Evolutionary conservation across 2,888 invertebrate species (phyloP).

Genomic region (Eupithecia inturbata): DNA sequence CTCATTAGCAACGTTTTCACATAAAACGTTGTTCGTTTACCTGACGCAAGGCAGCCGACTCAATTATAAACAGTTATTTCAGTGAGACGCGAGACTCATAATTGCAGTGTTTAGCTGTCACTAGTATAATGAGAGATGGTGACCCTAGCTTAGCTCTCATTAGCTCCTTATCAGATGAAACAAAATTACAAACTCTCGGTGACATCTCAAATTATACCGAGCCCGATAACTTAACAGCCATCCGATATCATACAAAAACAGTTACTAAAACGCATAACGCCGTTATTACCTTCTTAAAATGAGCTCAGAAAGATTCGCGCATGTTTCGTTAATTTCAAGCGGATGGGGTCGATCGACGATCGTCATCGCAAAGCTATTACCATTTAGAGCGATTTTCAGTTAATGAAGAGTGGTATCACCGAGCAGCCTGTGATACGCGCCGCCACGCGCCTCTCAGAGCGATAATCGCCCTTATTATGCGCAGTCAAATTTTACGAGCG

Average conservation of each 20-base stretch:
- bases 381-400: constrained; percentile 80
- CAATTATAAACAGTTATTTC: constrained; percentile 80
- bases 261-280: constrained; percentile 66
- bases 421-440: constrained; percentile 60
- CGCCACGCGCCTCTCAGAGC: constrained; percentile 67
- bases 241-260: constrained; percentile 63
- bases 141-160: constrained; percentile 63
- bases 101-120: constrained; percentile 76
- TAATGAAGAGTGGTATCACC: constrained; percentile 74
- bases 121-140: constrained; percentile 71
- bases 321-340: constrained; percentile 62
- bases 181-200: constrained; percentile 44
- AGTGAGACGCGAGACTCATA: constrained; percentile 70
- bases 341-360: constrained; percentile 60
- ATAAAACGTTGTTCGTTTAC: constrained; percentile 74
- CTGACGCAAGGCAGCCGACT: constrained; percentile 66
- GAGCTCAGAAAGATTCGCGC: constrained; percentile 71
- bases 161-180: constrained; percentile 51
- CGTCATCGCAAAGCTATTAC: constrained; percentile 67
- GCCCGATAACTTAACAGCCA: constrained; percentile 52
- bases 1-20: constrained; percentile 80
- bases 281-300: constrained; percentile 74
- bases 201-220: constrained; percentile 54
- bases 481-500: constrained; percentile 83
- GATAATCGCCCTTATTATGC: constrained; percentile 79